Percentiles rank a stretch among this genome's conserved stretches.
These are phyloP conservation scores for Leuciscus idus DNA, from an alignment of 2,113 vertebrate genomes.

Conservation along the genomic window DNA sequence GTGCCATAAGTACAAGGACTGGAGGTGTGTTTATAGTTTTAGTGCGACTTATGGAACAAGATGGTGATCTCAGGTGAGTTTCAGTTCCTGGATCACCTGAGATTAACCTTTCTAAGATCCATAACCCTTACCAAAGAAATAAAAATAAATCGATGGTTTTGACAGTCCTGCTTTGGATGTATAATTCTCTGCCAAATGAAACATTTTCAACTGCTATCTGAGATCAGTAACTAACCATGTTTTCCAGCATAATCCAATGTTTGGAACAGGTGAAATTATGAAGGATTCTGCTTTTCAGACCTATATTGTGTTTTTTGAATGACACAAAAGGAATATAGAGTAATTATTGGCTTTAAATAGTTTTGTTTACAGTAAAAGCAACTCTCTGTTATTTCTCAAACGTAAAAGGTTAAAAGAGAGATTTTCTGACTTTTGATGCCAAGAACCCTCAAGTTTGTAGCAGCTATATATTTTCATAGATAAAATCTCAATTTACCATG, in stretches of 20 bases:
- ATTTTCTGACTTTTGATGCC: neutral
- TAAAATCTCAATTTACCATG: neutral
- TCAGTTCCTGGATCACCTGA: neutral
- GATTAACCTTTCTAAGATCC: neutral
- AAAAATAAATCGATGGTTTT: neutral
- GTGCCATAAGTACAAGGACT: neutral
- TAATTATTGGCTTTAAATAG: too few species aligned
- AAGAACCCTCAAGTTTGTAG: neutral
- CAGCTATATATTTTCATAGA: neutral
- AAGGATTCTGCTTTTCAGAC: neutral
- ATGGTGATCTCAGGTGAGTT: neutral
- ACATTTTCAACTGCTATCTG: too few species aligned
- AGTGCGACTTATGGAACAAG: neutral
- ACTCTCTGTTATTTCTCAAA: neutral
- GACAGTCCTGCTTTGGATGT: neutral
- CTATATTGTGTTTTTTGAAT: neutral
- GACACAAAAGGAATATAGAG: neutral
- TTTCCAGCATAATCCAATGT: neutral
- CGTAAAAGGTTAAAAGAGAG: neutral
- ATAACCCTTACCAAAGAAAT: neutral
- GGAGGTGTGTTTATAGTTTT: neutral
- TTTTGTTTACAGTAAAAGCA: too few species aligned
- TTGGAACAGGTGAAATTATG: neutral
- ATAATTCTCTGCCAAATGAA: neutral
- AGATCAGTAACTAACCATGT: slow-evolving; percentile 2